Percentiles rank a stretch among this genome's conserved stretches.
These are phyloP conservation scores for Megastigmus dorsalis DNA, from an alignment of 2,888 invertebrate species.

Conservation along the genomic window DNA sequence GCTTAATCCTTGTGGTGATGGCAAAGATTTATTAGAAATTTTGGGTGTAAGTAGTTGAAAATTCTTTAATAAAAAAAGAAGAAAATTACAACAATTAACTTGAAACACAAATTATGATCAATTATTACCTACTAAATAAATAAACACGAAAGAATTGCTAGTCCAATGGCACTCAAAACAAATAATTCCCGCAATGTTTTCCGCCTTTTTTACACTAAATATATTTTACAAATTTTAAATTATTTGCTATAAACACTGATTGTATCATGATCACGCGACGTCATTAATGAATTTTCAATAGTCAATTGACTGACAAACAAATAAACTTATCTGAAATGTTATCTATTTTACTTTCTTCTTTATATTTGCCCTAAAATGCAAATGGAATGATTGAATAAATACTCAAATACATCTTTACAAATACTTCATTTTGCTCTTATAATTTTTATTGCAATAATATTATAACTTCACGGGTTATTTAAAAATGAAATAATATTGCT, in stretches of 20 bases:
- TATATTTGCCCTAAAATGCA: constrained; percentile 59
- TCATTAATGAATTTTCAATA: background rate
- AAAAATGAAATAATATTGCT: too few relatives aligned
- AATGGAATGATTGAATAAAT: constrained; percentile 62
- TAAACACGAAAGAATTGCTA: background rate
- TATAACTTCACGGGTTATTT: too few relatives aligned
- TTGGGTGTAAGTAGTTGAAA: background rate
- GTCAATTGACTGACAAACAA: background rate
- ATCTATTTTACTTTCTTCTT: background rate
- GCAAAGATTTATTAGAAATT: too few relatives aligned
- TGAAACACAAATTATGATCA: background rate
- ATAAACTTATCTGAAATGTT: background rate
- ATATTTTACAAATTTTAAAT: background rate
- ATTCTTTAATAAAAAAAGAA: background rate
- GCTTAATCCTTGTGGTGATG: too few relatives aligned
- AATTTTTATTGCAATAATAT: too few relatives aligned
- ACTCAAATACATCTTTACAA: background rate
- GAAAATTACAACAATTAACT: background rate
- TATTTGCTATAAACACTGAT: background rate
- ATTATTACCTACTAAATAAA: constrained; percentile 17
- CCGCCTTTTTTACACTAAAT: background rate
- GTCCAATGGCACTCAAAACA: constrained; percentile 34
- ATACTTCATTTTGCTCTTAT: too few relatives aligned
- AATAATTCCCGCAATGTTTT: background rate
- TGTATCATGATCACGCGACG: background rate